Conservation (phyloP, 1,140 invertebrate species). For the Contarinia nasturtii region DNA sequence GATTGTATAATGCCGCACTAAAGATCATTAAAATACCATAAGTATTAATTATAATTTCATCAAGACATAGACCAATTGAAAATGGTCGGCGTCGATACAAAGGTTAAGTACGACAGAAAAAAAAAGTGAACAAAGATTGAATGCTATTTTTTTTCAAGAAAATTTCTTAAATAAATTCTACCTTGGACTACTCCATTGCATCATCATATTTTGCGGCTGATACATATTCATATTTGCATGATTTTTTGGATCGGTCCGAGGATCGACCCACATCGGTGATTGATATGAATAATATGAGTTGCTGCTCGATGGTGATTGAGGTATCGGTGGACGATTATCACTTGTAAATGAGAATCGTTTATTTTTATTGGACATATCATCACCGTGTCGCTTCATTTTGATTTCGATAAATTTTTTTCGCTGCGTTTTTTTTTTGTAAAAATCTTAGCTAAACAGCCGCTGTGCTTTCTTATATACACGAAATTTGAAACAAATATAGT, state of each 20-base stretch:
- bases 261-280: too few relatives aligned
- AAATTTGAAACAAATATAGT: neutral
- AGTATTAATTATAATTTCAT: neutral
- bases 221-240: too few relatives aligned
- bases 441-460: neutral
- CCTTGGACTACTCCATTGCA: neutral
- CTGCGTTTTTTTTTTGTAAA: neutral
- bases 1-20: neutral
- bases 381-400: neutral
- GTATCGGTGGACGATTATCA: neutral
- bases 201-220: too few relatives aligned
- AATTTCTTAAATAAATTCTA: too few relatives aligned
- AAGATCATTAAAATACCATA: neutral
- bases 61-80: too few relatives aligned
- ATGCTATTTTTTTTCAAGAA: too few relatives aligned
- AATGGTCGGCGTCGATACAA: too few relatives aligned
- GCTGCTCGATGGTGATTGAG: neutral
- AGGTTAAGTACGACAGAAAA: too few relatives aligned
- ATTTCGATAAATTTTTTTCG: neutral
- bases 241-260: too few relatives aligned
- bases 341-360: neutral
- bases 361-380: neutral
- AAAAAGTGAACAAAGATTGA: too few relatives aligned
- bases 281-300: too few relatives aligned
- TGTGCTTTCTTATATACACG: neutral